phyloP scores from a whole-genome alignment of 2,113 vertebrate genomes.

The Stegastes partitus region DNA sequence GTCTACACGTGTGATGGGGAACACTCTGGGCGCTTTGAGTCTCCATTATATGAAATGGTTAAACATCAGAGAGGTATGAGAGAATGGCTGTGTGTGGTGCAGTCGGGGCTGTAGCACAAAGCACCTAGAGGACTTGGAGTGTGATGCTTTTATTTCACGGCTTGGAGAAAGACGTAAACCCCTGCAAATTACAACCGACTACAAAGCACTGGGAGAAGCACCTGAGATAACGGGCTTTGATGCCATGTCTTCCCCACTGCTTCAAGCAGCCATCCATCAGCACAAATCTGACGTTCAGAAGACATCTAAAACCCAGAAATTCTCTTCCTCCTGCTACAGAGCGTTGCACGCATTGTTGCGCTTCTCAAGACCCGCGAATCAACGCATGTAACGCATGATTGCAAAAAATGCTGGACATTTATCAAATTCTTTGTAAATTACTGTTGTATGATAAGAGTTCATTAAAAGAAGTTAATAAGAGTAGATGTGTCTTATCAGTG shows the following conservation, averaged over 20 bases:
- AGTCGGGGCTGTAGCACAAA: slow-evolving; percentile 23
- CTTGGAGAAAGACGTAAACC: slow-evolving; percentile 68
- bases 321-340: slow-evolving; percentile 44
- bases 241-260: slow-evolving; percentile 57
- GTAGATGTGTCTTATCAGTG: background rate
- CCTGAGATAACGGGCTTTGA: slow-evolving; percentile 77
- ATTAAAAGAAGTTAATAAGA: background rate
- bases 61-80: slow-evolving; percentile 54
- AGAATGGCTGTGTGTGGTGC: slow-evolving; percentile 6
- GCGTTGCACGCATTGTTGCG: background rate
- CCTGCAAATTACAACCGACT: slow-evolving; percentile 68
- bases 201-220: slow-evolving; percentile 56
- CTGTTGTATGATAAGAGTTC: background rate
- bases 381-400: too few relatives aligned
- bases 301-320: slow-evolving; percentile 50
- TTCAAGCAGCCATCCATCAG: slow-evolving; percentile 72
- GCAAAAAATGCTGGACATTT: background rate
- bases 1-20: slow-evolving; percentile 1
- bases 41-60: slow-evolving; percentile 67
- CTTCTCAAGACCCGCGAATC: slow-evolving; percentile 7
- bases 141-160: slow-evolving; percentile 64
- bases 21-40: slow-evolving; percentile 35
- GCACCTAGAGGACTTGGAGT: slow-evolving; percentile 22
- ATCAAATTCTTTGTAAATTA: background rate
- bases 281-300: slow-evolving; percentile 54